These are phyloP conservation scores for Plecturocebus donacophilus DNA, from an alignment of 2,113 vertebrate genomes.

Conservation along the genomic window DNA sequence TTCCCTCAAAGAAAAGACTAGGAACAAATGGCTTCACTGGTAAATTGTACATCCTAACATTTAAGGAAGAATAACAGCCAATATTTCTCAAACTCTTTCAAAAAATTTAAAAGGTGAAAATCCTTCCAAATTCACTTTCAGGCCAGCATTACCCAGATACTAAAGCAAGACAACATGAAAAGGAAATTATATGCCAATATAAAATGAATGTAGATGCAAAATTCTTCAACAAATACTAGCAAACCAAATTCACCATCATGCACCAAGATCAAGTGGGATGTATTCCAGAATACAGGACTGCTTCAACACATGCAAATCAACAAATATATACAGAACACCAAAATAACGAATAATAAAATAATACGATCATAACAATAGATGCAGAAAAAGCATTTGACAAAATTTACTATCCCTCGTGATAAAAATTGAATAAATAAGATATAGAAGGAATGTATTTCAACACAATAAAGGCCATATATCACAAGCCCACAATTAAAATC, in stretches of 20 bases:
- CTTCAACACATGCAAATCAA: not conserved
- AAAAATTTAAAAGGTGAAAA: not conserved
- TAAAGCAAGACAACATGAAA: not conserved
- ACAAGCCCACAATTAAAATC: not conserved
- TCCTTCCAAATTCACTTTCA: not conserved
- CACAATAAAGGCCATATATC: not conserved
- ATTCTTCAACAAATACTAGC: not conserved
- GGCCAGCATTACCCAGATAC: not conserved
- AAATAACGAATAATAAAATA: not conserved
- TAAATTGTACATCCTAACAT: not conserved
- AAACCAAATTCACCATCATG: not conserved
- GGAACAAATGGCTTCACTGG: not conserved
- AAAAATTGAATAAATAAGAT: not conserved
- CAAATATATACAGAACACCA: not conserved
- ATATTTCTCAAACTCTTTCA: not conserved
- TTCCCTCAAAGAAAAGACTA: not conserved
- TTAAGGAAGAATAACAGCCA: not conserved
- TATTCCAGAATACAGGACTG: not conserved
- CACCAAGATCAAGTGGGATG: not conserved
- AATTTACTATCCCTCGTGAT: not conserved
- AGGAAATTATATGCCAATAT: not conserved
- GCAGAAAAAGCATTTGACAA: not conserved
- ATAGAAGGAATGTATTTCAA: not conserved
- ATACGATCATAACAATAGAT: not conserved
- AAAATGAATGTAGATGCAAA: not conserved